Evolutionary conservation across 2,797 vertebrate genomes (phyloP), one percentile per base, ranked within the genome.

Genomic region (Amazona ochrocephala): DNA sequence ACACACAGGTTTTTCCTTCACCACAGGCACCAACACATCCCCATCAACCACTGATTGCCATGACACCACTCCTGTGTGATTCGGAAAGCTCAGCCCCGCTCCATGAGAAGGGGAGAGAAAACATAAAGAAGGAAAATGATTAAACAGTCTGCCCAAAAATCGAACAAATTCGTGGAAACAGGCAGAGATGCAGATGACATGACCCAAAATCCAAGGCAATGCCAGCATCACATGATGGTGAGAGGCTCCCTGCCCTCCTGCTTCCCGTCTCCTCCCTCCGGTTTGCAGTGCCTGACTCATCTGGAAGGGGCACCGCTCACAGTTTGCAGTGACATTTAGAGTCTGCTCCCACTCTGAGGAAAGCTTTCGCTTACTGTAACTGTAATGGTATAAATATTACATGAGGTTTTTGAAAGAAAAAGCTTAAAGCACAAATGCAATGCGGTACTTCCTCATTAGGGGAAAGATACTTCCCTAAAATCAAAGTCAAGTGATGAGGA

Each of bases 391-490:
- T 34, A 34, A 72, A 54, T 29, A 62, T 10, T 53, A 45, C 50
- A 51, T 27, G 30, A 88, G n/a, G 17, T 6, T 86, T 64, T 67
- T 30, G 22, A 23, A 34, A 41, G 39, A 79, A 89, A 86, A 89
- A 62, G 29, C 42, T 76, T 50, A 41, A 61, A 79, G 45, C 50
- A 48, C n/a, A 47, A 76, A 65, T 47, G 24, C n/a, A 72, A 32
- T 1, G 3, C 50, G 68, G 30, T 22, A 26, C 27, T 91, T 90
- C 73, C 53, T 88, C 58, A 13, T 61, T 20, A 56, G 18, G 24
- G 51, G 16, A 58, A 81, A 91, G 45, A 16, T 9, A 39, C 29
- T 80, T 90, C 77, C 41, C 51, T 71, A 74, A 94, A 93, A 86
- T 20, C 3, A 84, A 37, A 21, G 23, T 68, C 50, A 87, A 39